phyloP scores from a whole-genome alignment of 2,113 vertebrate genomes.

The Etheostoma cragini region DNA sequence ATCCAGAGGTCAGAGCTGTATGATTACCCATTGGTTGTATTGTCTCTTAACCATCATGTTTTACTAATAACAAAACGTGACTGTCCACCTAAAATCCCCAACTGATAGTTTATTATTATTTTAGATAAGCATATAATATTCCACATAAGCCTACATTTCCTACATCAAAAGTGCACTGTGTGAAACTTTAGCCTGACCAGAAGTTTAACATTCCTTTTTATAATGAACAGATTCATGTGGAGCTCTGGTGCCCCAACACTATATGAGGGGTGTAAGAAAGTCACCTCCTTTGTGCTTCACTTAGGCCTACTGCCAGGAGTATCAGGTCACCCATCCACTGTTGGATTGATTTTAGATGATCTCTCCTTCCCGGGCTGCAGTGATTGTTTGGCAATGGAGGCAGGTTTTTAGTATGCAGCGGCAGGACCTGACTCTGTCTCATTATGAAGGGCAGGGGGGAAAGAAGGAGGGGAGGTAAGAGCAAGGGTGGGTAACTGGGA shows the following conservation, averaged over 20 bases:
- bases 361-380: conserved; percentile 43
- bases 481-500: conserved; percentile 58
- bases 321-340: conserved; percentile 22
- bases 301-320: conserved; percentile 31
- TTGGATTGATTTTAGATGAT: conserved; percentile 43
- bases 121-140: not conserved
- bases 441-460: conserved; percentile 78
- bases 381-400: conserved; percentile 75
- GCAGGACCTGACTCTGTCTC: conserved; percentile 83
- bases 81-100: not conserved
- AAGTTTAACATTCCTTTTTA: conserved; percentile 32
- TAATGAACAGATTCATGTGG: conserved; percentile 26
- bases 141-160: not conserved
- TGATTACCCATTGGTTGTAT: not conserved
- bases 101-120: not conserved
- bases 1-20: conserved; percentile 11
- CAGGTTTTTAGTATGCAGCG: conserved; percentile 87
- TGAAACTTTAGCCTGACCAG: conserved; percentile 21
- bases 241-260: not conserved
- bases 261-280: conserved; percentile 16
- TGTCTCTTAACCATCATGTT: not conserved
- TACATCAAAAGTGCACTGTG: not conserved
- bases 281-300: conserved; percentile 13
- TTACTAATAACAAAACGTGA: not conserved
- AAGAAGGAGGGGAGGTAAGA: conserved; percentile 5